A percentile compares a stretch with the other conserved stretches of the same genome.
phyloP scores from a whole-genome alignment of 2,113 vertebrate species.

The Pholis gunnellus region DNA sequence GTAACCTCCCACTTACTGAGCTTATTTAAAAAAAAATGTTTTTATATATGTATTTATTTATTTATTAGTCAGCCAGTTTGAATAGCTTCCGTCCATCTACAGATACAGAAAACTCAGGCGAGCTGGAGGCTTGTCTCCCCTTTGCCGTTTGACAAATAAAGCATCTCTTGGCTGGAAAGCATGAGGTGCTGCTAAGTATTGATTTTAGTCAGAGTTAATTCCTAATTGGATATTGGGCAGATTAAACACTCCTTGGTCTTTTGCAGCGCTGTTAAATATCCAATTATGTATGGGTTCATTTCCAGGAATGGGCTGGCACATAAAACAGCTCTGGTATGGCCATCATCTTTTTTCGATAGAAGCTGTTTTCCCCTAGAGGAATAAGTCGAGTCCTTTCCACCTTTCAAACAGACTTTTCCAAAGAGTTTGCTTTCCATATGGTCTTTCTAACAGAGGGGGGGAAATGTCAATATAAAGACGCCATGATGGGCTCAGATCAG shows the following conservation, averaged over 20 bases:
- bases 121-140: background rate
- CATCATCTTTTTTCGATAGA: constrained; percentile 18
- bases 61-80: background rate
- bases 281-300: background rate
- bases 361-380: background rate
- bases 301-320: background rate
- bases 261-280: constrained; percentile 9
- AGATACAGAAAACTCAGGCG: background rate
- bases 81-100: background rate
- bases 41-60: constrained; percentile 3
- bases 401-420: constrained; percentile 1
- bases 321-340: background rate
- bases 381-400: background rate
- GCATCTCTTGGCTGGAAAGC: background rate
- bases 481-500: constrained; percentile 5
- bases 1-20: constrained; percentile 4
- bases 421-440: constrained; percentile 2
- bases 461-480: background rate
- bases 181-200: constrained; percentile 19
- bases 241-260: constrained; percentile 38
- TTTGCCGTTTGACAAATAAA: constrained; percentile 10
- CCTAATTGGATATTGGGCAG: constrained; percentile 26
- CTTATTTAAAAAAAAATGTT: background rate
- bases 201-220: constrained; percentile 44
- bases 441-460: background rate